Base-by-base conservation (phyloP, 2,888 invertebrate species). In the Antheraea assamensis region DNA sequence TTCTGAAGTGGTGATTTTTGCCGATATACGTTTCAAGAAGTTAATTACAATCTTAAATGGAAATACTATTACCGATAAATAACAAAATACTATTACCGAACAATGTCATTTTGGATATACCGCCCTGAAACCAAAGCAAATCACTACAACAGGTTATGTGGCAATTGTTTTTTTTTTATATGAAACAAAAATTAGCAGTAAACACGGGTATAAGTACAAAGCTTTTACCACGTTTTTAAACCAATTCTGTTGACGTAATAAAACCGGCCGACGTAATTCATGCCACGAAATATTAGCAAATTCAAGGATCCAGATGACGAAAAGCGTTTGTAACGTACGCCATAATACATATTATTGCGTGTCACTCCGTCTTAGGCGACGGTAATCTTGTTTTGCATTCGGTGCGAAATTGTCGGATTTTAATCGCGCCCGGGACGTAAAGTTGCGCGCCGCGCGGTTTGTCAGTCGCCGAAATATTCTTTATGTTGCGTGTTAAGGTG, bases 341-440 rank as follows among this genome's bases (percentile, higher is more conserved):
- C 76, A 73, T 75, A 72, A 75, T 72, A 74, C 71, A 76, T 68
- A n/a, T 68, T 68, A 68, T 68, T 68, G 68, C n/a, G 35, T 68
- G 68, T 68, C 68, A 35, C 82, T 79, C 83, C 77, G 80, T 82
- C 83, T 88, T 84, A 88, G 88, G 88, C 88, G 89, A 92, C 90
- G 93, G 94, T 90, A 92, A 92, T 90, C 92, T 86, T 87, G 88
- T 88, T 88, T 86, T 80, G 84, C 81, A 81, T 84, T 80, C 84
- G 84, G 85, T 84, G 83, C 86, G 85, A 90, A 92, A 92, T 89
- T 87, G 88, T 85, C 82, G 85, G 86, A 88, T 89, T 92, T 92
- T 92, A 94, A 93, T 93, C 89, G 90, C 90, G 89, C 90, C 88
- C 79, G 80, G 84, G 83, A 85, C 85, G 85, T 91, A 89, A 90